Evolutionary conservation across 2,888 invertebrate genomes (phyloP), one percentile per base, ranked within the genome.

Genomic region (Limenitis camilla): DNA sequence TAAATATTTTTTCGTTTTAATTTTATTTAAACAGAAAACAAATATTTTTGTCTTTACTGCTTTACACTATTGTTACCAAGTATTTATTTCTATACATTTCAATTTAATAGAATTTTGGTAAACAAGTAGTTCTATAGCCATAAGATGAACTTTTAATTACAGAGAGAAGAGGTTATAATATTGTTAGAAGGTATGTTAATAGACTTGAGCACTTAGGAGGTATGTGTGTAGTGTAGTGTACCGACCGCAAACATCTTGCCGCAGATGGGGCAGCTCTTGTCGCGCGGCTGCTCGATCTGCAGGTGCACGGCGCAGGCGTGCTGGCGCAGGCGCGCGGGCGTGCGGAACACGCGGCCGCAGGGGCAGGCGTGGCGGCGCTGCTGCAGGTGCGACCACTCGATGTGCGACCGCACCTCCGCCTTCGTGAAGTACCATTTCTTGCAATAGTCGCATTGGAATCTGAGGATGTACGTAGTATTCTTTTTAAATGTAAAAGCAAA

Each of bases 381-480:
- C 35, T 58, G 59, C 38, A 63, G 53, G 68, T 76, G 76, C 49
- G 74, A 66, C 76, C 76, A 76, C 53, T 60, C 58, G 55, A 76
- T 74, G 68, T 76, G 76, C 6, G 74, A 52, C 2, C 77, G 69
- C 8, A 76, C 66, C 61, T 76, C 77, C 62, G 70, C 73, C 49
- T 76, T 76, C 0, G 74, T 70, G 56, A 68, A 66, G 68, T 73
- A 76, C 40, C 61, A 48, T 6, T 69, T 69, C 49, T 68, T 61
- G 65, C 76, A 76, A 61, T 76, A 57, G 60, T 72, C 74, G 60
- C 76, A 76, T 48, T 75, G 66, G 66, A 67, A 76, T 33, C 76
- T 76, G 51, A 9, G 4, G 8, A 10, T 7, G 30, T 10, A 10
- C 30, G 35, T 5, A 9, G 29, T 6, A 58, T 41, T 31, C 1